A percentile compares a stretch with the other conserved stretches of the same genome.
Conservation (phyloP, 2,888 invertebrate species). For the Agrochola macilenta region DNA sequence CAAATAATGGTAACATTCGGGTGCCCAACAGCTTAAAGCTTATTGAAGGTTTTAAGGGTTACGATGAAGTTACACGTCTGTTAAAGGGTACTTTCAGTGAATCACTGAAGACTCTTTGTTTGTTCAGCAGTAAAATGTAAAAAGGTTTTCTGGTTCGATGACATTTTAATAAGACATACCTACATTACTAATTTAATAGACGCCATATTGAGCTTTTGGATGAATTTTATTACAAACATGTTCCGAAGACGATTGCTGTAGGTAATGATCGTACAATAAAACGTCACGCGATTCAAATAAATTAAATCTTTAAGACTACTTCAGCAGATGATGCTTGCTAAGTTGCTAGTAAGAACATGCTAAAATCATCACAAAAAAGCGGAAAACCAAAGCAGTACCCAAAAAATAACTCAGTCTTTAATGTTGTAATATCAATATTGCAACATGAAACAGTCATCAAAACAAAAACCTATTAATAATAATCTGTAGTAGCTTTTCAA, state of each 20-base stretch:
- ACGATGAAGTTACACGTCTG: conserved; percentile 7
- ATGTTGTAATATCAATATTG: conserved; percentile 30
- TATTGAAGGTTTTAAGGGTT: conserved; percentile 28
- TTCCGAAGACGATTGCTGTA: background rate
- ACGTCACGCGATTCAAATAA: background rate
- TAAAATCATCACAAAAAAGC: conserved; percentile 26
- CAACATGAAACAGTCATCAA: conserved; percentile 23
- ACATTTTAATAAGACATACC: background rate
- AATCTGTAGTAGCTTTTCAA: conserved; percentile 16
- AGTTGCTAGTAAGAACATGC: conserved; percentile 13
- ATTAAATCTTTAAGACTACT: background rate
- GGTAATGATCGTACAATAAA: background rate
- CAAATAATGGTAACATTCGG: conserved; percentile 22
- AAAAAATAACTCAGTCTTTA: conserved; percentile 22
- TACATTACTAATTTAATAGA: background rate
- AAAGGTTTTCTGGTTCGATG: background rate
- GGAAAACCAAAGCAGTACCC: conserved; percentile 20
- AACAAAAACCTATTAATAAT: conserved; percentile 37
- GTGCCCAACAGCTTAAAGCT: conserved; percentile 5
- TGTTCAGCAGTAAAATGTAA: conserved; percentile 1
- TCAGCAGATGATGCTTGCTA: background rate
- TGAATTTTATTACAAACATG: background rate
- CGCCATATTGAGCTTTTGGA: background rate
- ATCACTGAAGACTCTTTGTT: conserved; percentile 16
- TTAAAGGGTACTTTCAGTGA: background rate